A percentile compares a stretch with the other conserved stretches of the same genome.
phyloP scores from a whole-genome alignment of 1,140 invertebrate genomes.

The Micrasema longulum region DNA sequence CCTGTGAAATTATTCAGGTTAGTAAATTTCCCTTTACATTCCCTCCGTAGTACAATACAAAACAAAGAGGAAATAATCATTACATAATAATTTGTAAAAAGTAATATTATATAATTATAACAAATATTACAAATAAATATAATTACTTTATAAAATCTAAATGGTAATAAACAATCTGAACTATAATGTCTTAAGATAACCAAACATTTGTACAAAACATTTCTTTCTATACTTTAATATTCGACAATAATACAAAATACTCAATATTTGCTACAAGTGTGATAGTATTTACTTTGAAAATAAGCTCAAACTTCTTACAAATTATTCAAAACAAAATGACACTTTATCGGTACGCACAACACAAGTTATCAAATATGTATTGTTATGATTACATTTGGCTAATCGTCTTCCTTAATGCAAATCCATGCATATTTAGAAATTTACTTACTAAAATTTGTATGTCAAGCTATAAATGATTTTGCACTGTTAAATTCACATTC shows the following conservation, averaged over 20 bases:
- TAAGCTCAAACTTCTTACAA: slow-evolving; percentile 38
- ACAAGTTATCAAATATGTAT: not conserved
- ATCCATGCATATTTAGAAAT: no score
- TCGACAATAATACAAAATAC: slow-evolving; percentile 38
- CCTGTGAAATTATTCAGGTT: slow-evolving; percentile 53
- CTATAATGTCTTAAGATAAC: slow-evolving; percentile 53
- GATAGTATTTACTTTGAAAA: slow-evolving; percentile 27
- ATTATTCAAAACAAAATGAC: slow-evolving; percentile 41
- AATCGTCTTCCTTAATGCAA: no score
- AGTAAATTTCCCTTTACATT: slow-evolving; percentile 43
- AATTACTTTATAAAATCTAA: slow-evolving; percentile 53
- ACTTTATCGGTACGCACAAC: slow-evolving; percentile 24
- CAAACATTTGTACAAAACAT: slow-evolving; percentile 55
- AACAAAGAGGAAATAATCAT: slow-evolving; percentile 44
- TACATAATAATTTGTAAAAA: slow-evolving; percentile 51
- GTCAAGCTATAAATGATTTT: no score
- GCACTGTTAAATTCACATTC: no score
- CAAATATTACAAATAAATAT: slow-evolving; percentile 53
- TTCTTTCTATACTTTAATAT: slow-evolving; percentile 42
- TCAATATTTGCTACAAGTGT: slow-evolving; percentile 25
- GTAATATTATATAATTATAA: slow-evolving; percentile 49
- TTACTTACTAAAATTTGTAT: no score
- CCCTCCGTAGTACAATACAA: slow-evolving; percentile 40
- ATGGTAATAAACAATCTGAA: slow-evolving; percentile 55
- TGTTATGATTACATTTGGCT: no score